These are phyloP conservation scores for Polyodon spathula DNA, from an alignment of 2,113 vertebrate genomes.

Conservation along the genomic window DNA sequence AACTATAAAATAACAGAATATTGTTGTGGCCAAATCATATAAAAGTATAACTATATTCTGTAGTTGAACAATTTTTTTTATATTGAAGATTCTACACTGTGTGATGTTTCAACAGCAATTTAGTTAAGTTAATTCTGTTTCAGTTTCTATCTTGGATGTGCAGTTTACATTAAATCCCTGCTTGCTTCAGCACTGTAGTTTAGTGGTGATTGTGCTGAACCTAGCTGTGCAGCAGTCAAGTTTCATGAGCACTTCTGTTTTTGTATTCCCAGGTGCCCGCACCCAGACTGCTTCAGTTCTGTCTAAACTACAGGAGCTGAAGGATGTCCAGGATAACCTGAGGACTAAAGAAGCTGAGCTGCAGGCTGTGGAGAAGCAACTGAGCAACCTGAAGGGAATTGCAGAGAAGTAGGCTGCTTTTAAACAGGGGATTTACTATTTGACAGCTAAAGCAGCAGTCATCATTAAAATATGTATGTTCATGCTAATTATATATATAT, in stretches of 20 bases:
- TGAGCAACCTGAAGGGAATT: conserved; percentile 58
- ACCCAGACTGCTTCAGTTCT: conserved; percentile 66
- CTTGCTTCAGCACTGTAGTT: no score
- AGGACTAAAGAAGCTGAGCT: conserved; percentile 64
- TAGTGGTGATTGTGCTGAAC: no score
- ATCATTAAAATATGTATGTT: no score
- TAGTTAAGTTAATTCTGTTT: no score
- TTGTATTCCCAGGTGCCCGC: conserved; percentile 52
- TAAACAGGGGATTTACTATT: background rate
- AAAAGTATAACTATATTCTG: no score
- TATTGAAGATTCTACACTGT: background rate
- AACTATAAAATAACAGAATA: no score
- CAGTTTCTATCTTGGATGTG: no score
- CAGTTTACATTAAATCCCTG: no score
- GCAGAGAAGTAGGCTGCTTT: conserved; percentile 69
- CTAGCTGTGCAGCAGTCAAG: background rate
- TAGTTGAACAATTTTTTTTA: background rate
- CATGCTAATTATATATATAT: no score
- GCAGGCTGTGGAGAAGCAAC: conserved; percentile 50
- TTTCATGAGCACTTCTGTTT: background rate
- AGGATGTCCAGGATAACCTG: conserved; percentile 54
- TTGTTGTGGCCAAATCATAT: no score
- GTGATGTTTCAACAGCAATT: no score
- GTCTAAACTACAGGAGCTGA: conserved; percentile 71
- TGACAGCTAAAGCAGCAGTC: conserved; percentile 72